Percentiles rank a stretch among this genome's conserved stretches.
Evolutionary conservation across 2,113 vertebrate genomes (phyloP).

Genomic region (Dromiciops gliroides): DNA sequence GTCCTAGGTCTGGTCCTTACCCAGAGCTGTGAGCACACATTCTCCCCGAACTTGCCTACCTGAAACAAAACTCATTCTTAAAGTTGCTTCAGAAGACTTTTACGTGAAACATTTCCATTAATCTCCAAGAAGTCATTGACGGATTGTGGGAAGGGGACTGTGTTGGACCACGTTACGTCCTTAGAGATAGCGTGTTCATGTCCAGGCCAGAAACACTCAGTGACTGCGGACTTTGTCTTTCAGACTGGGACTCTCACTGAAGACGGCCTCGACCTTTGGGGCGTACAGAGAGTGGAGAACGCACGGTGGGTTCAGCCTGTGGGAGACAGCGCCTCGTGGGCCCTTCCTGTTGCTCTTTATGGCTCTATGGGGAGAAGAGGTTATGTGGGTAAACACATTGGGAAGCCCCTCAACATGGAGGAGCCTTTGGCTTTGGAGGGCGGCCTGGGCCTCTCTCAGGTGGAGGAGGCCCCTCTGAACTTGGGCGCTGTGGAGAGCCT

Average conservation of each 20-base stretch:
- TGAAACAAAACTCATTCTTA: not conserved
- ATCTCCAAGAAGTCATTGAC: not conserved
- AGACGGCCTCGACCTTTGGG: slow-evolving; percentile 97
- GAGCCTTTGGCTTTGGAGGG: not conserved
- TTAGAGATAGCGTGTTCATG: not conserved
- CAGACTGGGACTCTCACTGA: slow-evolving; percentile 98
- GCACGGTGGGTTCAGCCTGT: slow-evolving; percentile 82
- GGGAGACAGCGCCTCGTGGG: too few species aligned
- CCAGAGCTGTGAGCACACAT: not conserved
- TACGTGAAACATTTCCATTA: not conserved
- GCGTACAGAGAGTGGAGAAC: slow-evolving; percentile 93
- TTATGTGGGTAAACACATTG: not conserved
- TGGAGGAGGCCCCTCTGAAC: not conserved
- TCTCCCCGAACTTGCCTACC: not conserved
- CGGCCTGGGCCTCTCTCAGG: not conserved
- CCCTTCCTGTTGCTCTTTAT: not conserved
- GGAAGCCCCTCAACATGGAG: too few species aligned
- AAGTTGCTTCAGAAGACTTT: not conserved
- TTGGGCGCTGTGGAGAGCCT: not conserved
- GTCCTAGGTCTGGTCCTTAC: not conserved
- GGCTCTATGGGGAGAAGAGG: not conserved
- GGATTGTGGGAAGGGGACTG: not conserved
- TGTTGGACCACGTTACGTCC: not conserved
- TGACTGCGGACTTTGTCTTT: slow-evolving; percentile 39
- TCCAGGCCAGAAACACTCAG: too few species aligned